phyloP scores from a whole-genome alignment of 2,888 invertebrate genomes.

The Rotaria sp. region DNA sequence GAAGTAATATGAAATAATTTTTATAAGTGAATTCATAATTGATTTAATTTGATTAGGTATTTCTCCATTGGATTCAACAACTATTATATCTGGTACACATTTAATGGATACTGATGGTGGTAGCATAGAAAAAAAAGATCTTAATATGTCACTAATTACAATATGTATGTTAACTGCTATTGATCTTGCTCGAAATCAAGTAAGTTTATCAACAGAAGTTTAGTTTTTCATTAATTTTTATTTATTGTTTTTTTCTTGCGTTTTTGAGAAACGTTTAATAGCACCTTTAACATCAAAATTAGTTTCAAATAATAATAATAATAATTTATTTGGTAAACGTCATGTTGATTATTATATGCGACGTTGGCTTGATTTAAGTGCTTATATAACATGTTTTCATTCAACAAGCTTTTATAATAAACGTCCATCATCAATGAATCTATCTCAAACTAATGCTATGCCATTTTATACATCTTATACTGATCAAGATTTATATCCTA shows the following conservation, averaged over 20 bases:
- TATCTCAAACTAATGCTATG: neutral
- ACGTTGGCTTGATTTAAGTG: neutral
- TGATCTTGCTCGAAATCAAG: neutral
- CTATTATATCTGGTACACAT: neutral
- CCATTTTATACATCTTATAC: neutral
- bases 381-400: neutral
- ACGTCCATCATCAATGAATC: neutral
- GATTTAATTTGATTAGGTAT: neutral
- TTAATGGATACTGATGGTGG: neutral
- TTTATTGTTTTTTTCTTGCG: neutral
- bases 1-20: neutral
- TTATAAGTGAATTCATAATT: too few relatives aligned
- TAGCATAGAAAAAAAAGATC: neutral
- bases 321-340: neutral
- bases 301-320: neutral
- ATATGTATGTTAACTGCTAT: slow-evolving; percentile 1
- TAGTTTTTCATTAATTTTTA: neutral
- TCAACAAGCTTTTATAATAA: neutral
- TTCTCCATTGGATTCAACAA: neutral
- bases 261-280: neutral
- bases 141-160: neutral
- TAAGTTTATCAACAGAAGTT: neutral
- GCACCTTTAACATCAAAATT: neutral
- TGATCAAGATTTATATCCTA: neutral
- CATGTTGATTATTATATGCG: neutral